A percentile compares a stretch with the other conserved stretches of the same genome.
These are phyloP conservation scores for Scophthalmus maximus DNA, from an alignment of 2,113 vertebrate species.

Conservation along the genomic window DNA sequence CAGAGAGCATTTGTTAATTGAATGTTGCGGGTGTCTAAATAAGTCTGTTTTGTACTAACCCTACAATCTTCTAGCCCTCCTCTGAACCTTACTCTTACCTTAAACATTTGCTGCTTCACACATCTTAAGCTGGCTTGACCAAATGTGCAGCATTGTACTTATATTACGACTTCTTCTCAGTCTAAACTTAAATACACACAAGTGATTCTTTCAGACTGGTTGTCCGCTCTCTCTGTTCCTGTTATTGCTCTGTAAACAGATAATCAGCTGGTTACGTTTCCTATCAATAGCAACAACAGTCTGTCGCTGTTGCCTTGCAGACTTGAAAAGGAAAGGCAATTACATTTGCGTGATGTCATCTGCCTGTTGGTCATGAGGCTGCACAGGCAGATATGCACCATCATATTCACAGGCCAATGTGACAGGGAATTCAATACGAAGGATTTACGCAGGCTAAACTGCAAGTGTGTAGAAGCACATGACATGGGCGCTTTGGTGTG, in stretches of 20 bases:
- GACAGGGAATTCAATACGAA: conserved; percentile 23
- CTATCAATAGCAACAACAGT: not conserved
- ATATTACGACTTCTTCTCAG: not conserved
- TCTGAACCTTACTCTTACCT: too few species aligned
- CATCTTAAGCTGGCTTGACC: not conserved
- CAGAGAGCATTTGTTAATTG: not conserved
- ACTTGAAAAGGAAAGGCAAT: not conserved
- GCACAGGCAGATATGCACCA: not conserved
- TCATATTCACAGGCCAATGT: conserved; percentile 9
- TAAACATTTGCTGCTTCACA: conserved; percentile 12
- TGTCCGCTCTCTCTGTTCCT: conserved; percentile 3
- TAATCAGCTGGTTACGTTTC: conserved; percentile 29
- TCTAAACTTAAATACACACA: conserved; percentile 3
- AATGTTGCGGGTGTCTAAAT: not conserved
- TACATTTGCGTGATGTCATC: conserved; percentile 31
- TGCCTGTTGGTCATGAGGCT: conserved; percentile 42
- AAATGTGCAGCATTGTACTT: not conserved
- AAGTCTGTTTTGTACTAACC: not conserved
- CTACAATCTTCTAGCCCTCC: too few species aligned
- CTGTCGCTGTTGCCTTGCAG: not conserved
- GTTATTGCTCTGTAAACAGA: conserved; percentile 19
- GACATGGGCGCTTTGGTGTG: conserved; percentile 40
- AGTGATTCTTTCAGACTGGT: not conserved
- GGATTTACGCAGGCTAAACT: conserved; percentile 19
- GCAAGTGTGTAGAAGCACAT: conserved; percentile 46